Base-by-base conservation (phyloP, 1,140 invertebrate species). In the Lucilia sericata region DNA sequence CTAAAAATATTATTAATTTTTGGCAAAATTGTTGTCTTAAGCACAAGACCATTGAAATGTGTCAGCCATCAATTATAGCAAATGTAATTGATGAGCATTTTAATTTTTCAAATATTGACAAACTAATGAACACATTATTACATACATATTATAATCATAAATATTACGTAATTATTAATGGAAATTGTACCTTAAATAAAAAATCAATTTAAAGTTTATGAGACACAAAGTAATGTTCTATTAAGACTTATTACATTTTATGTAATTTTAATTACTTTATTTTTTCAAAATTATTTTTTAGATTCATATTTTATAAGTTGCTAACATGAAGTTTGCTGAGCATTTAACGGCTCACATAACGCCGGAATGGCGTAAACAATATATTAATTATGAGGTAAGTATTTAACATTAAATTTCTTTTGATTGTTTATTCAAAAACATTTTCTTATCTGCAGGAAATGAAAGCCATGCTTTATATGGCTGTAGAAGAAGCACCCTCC, bases 281-380 rank as follows among this genome's bases (percentile, higher is more conserved):
- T n/a, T n/a, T 76, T 42, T 13, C 17, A 74, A 34, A 42, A n/a
- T 0, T 42, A 42, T 42, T 75, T 80, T 80, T 49, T 80, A 25
- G 19, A 49, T 80, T 80, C 14, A 47, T 14, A 42, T 47, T 80
- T 49, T 19, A 70, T 25, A 82, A 85, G 19, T 49, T 12, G 17
- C 17, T 82, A 94, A 92, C 87, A 99, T 99, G 98, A 99, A 99
- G 93, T 99, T 99, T 91, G 96, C 97, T 5, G 98, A 99, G 91
- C 97, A 99, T 93, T 92, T 99, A 83, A 94, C 96, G 86, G 97
- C 97, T 85, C 98, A 99, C 90, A 98, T 99, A 87, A 99, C 98
- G 84, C 98, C 98, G 47, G 98, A 99, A 93, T 99, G 98, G 98
- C 94, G 98, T 84, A 99, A 99, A 92, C 98, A 99, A 91, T 99